Evolutionary conservation across 2,888 invertebrate genomes (phyloP).

Genomic region (Embidobia sp.): DNA sequence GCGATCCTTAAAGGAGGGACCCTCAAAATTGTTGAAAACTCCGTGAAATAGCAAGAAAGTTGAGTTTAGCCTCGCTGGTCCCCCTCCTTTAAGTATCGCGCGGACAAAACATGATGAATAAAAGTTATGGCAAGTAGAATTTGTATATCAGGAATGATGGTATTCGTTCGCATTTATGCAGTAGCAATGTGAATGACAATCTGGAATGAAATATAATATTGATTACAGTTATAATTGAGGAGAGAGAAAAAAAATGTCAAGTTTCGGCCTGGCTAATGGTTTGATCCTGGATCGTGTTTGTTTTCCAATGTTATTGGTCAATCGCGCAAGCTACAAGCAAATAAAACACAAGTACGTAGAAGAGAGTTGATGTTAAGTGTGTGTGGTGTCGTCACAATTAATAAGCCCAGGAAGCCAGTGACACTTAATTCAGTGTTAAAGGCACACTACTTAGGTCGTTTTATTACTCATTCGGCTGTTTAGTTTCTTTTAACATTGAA

Average conservation of each 20-base stretch:
- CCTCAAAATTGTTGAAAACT: too few species aligned
- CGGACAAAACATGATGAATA: conserved; percentile 71
- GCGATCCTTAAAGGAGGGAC: too few species aligned
- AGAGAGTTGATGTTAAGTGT: conserved; percentile 48
- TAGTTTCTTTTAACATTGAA: too few species aligned
- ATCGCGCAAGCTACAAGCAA: conserved; percentile 59
- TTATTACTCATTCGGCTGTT: too few species aligned
- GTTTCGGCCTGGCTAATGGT: conserved; percentile 30
- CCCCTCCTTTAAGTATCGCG: conserved; percentile 43
- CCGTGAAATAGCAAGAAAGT: too few species aligned
- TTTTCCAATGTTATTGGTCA: conserved; percentile 48
- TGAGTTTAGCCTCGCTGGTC: neutral
- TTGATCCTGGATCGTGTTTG: conserved; percentile 42
- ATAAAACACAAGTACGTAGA: conserved; percentile 42
- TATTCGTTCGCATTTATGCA: conserved; percentile 72
- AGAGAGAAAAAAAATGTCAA: conserved; percentile 34
- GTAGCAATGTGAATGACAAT: conserved; percentile 77
- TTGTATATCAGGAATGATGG: conserved; percentile 69
- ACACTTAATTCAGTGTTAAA: neutral
- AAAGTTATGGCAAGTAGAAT: conserved; percentile 72
- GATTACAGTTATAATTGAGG: conserved; percentile 77
- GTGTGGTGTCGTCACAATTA: conserved; percentile 54
- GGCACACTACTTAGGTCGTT: too few species aligned
- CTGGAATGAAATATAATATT: conserved; percentile 80
- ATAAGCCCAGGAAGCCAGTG: conserved; percentile 45